A percentile compares a stretch with the other conserved stretches of the same genome.
Conservation (phyloP, 2,113 vertebrate genomes). For the Geothlypis trichas region DNA sequence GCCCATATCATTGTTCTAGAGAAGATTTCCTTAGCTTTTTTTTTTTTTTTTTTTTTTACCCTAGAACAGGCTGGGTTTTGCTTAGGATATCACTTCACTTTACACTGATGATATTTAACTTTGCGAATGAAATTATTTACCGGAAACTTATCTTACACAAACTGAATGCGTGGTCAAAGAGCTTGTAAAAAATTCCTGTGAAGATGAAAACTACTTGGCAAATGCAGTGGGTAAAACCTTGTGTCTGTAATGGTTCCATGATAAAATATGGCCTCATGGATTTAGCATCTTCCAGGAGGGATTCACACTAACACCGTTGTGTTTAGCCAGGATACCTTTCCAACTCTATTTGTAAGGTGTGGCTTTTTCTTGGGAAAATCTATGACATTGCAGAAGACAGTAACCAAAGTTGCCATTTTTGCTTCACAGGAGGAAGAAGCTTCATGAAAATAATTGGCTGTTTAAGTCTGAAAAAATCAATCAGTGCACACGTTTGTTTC, state of each 20-base stretch:
- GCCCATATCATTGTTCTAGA: not conserved
- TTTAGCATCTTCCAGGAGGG: not conserved
- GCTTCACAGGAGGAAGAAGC: not conserved
- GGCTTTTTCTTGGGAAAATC: not conserved
- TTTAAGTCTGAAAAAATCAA: not conserved
- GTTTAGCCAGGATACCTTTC: not conserved
- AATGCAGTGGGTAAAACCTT: not conserved
- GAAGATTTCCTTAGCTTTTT: not conserved
- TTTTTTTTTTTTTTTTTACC: not conserved
- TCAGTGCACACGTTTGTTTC: not conserved
- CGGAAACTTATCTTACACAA: not conserved
- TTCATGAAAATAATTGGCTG: not conserved
- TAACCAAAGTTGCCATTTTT: not conserved
- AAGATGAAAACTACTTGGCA: not conserved
- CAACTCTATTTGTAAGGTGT: not conserved
- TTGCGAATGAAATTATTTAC: not conserved
- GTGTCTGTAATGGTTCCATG: not conserved
- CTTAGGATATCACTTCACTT: not conserved
- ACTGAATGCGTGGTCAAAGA: not conserved
- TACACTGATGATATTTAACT: not conserved
- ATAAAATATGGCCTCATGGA: not conserved
- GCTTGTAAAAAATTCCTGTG: not conserved
- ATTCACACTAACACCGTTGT: not conserved
- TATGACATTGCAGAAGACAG: not conserved
- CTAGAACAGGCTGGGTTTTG: not conserved